These are phyloP conservation scores for Chrysomela aeneicollis DNA, from an alignment of 2,888 invertebrate genomes.

Conservation along the genomic window DNA sequence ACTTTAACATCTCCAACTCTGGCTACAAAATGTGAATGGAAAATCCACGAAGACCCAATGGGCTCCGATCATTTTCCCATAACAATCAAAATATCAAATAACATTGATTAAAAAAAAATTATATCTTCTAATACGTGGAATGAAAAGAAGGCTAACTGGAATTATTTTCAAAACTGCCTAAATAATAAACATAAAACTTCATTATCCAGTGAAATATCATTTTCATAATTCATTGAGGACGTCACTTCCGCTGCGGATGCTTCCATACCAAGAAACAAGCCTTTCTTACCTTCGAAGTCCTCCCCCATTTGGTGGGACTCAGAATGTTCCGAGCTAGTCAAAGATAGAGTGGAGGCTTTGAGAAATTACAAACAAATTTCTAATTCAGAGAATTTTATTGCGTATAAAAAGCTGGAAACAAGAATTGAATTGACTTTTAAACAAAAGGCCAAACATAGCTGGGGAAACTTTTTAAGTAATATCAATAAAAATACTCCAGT, in stretches of 20 bases:
- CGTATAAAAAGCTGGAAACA: not conserved
- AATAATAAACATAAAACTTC: not conserved
- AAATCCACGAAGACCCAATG: not conserved
- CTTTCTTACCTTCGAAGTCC: too few species aligned
- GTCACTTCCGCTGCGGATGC: too few species aligned
- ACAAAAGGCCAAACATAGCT: not conserved
- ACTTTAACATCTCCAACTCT: not conserved
- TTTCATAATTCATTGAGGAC: conserved; percentile 4
- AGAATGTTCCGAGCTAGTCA: not conserved
- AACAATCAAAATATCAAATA: not conserved
- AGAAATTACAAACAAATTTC: not conserved
- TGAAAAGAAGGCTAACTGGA: not conserved
- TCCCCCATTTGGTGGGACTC: too few species aligned
- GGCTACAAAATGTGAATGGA: conserved; percentile 1
- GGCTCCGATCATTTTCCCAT: not conserved
- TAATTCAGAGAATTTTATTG: not conserved
- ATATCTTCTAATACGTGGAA: not conserved
- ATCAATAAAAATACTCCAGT: conserved; percentile 1
- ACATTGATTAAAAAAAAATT: not conserved
- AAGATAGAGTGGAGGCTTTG: not conserved
- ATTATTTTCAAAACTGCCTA: not conserved
- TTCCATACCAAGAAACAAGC: not conserved
- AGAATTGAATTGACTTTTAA: conserved; percentile 1
- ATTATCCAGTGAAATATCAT: not conserved
- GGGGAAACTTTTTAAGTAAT: not conserved